Evolutionary conservation across 2,888 invertebrate genomes (phyloP).

Genomic region (Apamea epomidion): DNA sequence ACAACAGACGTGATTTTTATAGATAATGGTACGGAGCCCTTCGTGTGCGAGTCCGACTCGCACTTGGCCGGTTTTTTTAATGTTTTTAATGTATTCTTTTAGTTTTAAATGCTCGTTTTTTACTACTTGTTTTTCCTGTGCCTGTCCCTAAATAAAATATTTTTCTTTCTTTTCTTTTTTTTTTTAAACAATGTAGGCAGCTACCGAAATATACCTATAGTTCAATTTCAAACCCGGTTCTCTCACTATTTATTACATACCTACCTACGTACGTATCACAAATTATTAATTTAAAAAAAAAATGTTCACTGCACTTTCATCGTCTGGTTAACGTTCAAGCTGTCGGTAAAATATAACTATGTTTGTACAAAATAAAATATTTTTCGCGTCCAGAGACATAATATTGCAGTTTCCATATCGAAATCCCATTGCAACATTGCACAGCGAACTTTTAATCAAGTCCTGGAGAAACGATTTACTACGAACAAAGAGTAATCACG

Average conservation of each 20-base stretch:
- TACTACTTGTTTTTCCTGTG: neutral
- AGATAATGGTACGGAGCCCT: too few relatives aligned
- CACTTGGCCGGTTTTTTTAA: too few relatives aligned
- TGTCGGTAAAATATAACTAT: neutral
- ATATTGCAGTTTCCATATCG: conserved; percentile 84
- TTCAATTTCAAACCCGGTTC: neutral
- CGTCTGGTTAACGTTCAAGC: neutral
- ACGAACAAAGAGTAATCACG: conserved; percentile 74
- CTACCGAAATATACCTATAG: neutral
- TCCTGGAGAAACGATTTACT: conserved; percentile 88
- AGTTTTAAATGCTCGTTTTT: neutral
- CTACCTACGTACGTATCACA: neutral
- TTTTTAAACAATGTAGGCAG: neutral
- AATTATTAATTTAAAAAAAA: neutral
- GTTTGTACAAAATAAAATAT: conserved; percentile 46
- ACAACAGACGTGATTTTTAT: too few relatives aligned
- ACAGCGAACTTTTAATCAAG: conserved; percentile 89
- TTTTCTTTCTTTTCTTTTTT: neutral
- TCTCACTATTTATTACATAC: neutral
- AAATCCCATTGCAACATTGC: conserved; percentile 88
- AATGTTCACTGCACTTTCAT: neutral
- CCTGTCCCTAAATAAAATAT: neutral
- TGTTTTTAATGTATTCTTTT: too few relatives aligned
- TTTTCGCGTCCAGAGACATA: conserved; percentile 71
- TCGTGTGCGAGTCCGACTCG: too few relatives aligned